Conservation (phyloP, 2,797 vertebrate genomes). For the Brachyrhaphis roseni region DNA sequence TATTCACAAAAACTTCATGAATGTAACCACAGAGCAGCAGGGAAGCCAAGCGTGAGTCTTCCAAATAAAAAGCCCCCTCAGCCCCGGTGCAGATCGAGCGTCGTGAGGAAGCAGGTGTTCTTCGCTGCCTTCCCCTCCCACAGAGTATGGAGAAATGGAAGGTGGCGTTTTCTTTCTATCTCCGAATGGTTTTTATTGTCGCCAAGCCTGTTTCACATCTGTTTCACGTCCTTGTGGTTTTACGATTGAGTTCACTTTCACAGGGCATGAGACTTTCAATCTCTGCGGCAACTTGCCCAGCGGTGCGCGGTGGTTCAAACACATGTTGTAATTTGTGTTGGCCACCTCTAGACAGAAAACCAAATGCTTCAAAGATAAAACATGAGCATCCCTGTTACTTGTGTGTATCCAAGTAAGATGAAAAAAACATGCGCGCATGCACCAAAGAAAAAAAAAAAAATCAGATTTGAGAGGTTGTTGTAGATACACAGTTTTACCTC, state of each 20-base stretch:
- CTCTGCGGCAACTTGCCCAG: not conserved
- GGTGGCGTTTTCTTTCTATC: slow-evolving; percentile 1
- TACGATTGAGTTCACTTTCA: slow-evolving; percentile 2
- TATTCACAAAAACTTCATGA: slow-evolving; percentile 40
- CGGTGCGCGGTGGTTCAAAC: not conserved
- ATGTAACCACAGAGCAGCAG: slow-evolving; percentile 31
- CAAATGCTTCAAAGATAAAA: not conserved
- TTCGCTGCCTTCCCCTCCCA: slow-evolving; percentile 11
- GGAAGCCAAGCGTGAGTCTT: slow-evolving; percentile 28
- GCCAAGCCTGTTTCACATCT: slow-evolving; percentile 15
- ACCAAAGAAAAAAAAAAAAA: not conserved
- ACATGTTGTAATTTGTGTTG: not conserved
- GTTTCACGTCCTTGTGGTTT: not conserved
- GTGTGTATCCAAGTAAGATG: not conserved
- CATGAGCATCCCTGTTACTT: not conserved
- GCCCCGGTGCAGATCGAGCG: slow-evolving; percentile 23
- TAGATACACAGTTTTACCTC: not conserved
- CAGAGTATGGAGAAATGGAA: slow-evolving; percentile 1
- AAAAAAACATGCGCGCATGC: not conserved
- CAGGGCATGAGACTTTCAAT: not conserved
- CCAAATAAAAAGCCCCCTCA: slow-evolving; percentile 50
- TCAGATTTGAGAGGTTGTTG: not conserved
- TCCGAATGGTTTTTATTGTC: slow-evolving; percentile 9
- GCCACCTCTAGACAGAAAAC: not conserved
- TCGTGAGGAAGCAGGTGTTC: slow-evolving; percentile 28